Evolutionary conservation across 35 echinoderm and acorn worm species (phyloP).

Genomic region (Lytechinus pictus): DNA sequence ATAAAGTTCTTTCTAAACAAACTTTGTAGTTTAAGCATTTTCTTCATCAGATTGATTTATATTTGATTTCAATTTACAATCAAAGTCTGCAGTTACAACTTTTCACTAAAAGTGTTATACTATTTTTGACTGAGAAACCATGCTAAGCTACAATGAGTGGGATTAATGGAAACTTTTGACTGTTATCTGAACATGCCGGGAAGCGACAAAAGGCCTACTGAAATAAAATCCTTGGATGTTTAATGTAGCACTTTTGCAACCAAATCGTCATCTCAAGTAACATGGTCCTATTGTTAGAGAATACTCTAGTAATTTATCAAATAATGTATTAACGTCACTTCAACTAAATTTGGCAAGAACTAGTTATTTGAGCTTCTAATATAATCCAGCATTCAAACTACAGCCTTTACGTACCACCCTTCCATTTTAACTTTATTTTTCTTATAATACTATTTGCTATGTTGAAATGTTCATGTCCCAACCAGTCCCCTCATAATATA

Average conservation of each 20-base stretch:
- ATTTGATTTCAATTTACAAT: neutral
- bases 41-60: too few species aligned
- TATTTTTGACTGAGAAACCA: neutral
- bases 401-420: neutral
- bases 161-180: neutral
- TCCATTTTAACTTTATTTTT: neutral
- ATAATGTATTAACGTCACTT: neutral
- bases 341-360: neutral
- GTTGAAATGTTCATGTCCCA: neutral
- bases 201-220: neutral
- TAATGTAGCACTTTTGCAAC: constrained; percentile 9
- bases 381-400: neutral
- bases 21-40: too few species aligned
- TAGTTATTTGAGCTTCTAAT: neutral
- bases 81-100: neutral
- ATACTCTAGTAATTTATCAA: neutral
- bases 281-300: neutral
- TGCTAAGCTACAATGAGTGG: neutral
- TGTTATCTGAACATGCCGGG: neutral
- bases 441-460: neutral
- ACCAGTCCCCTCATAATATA: neutral
- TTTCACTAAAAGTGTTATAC: neutral
- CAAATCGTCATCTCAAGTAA: neutral
- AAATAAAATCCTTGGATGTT: neutral
- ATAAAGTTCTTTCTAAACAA: too few species aligned